These are phyloP conservation scores for Helogale parvula DNA, from an alignment of 2,113 vertebrate genomes.

Conservation along the genomic window DNA sequence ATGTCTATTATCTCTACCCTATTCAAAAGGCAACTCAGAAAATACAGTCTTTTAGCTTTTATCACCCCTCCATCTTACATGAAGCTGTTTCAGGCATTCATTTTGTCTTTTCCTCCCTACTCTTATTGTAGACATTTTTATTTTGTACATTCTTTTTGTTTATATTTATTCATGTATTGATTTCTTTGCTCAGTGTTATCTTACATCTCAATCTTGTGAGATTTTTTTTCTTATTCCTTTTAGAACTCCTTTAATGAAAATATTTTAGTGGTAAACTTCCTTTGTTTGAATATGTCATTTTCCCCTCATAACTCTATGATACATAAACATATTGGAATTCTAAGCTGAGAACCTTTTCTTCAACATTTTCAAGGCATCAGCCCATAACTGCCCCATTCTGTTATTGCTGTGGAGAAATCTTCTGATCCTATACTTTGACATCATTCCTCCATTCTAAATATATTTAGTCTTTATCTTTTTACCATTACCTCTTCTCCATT, in stretches of 20 bases:
- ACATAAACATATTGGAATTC: neutral
- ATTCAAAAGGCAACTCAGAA: neutral
- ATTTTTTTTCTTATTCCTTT: neutral
- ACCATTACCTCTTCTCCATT: neutral
- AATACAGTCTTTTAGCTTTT: neutral
- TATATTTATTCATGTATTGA: neutral
- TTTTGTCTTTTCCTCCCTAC: neutral
- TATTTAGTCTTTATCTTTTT: neutral
- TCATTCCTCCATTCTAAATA: neutral
- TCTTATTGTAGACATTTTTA: neutral
- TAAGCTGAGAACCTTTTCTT: neutral
- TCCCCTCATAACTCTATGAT: neutral
- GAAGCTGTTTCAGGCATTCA: neutral
- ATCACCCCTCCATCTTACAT: neutral
- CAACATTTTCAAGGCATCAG: neutral
- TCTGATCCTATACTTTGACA: neutral
- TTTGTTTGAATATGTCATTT: neutral
- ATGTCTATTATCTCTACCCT: neutral
- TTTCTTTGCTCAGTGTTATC: neutral
- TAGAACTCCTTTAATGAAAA: neutral
- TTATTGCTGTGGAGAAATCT: neutral
- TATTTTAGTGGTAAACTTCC: neutral
- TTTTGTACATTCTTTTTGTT: neutral
- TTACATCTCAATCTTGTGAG: neutral
- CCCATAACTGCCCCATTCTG: neutral